Percentiles rank a stretch among this genome's conserved stretches.
Evolutionary conservation across 2,113 vertebrate species (phyloP).

Genomic region (Tragelaphus buxtoni): DNA sequence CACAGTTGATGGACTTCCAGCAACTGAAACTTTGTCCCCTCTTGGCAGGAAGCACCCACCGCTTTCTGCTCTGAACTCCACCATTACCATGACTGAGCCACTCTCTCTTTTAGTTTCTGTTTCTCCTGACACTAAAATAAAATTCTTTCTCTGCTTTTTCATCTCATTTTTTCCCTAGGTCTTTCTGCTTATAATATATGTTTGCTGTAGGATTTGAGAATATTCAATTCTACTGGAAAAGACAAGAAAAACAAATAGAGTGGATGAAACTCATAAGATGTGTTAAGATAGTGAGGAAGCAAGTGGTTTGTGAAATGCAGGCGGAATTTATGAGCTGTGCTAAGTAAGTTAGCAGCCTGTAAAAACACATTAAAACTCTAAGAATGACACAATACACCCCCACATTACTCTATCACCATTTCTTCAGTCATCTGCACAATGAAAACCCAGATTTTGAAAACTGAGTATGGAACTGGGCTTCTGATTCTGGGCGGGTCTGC

Average conservation of each 20-base stretch:
- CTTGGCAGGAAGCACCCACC: not conserved
- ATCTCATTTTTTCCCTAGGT: not conserved
- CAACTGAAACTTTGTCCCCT: not conserved
- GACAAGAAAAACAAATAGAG: constrained; percentile 52
- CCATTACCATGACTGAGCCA: not conserved
- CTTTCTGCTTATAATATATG: constrained; percentile 29
- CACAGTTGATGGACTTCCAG: not conserved
- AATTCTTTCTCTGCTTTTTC: not conserved
- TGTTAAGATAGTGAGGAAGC: not conserved
- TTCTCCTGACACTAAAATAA: not conserved
- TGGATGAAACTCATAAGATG: not conserved
- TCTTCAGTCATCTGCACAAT: not conserved
- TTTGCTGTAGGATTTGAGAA: constrained; percentile 44
- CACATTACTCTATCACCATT: not conserved
- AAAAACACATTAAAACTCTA: not conserved
- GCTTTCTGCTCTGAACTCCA: not conserved
- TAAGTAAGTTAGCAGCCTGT: not conserved
- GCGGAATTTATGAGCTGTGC: constrained; percentile 13
- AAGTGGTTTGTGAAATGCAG: not conserved
- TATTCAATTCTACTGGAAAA: constrained; percentile 25
- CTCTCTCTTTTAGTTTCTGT: not conserved
- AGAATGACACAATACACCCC: not conserved
- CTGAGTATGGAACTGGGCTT: not conserved
- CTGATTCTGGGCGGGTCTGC: not conserved
- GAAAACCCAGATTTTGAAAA: not conserved